Conservation (phyloP, 2,888 invertebrate species). For the Cordilura impudica region DNA sequence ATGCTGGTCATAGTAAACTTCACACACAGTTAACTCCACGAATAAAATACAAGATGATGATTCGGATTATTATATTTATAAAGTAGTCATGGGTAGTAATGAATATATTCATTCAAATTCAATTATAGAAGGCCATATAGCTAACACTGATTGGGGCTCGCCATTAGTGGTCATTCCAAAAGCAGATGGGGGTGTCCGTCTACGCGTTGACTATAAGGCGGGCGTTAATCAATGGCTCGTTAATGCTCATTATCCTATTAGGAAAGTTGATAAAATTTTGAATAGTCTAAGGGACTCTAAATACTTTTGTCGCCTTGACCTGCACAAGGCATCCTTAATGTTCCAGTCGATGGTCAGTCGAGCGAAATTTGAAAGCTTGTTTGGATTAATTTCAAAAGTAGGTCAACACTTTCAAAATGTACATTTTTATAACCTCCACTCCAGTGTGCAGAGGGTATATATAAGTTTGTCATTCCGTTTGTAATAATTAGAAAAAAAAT, state of each 20-base stretch:
- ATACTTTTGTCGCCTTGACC: too few species aligned
- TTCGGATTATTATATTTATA: background rate
- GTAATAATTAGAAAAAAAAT: too few species aligned
- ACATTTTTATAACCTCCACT: too few species aligned
- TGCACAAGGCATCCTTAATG: too few species aligned
- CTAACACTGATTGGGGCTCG: conserved; percentile 30
- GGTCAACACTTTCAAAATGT: too few species aligned
- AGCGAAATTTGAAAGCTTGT: too few species aligned
- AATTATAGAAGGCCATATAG: background rate
- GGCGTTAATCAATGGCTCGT: conserved; percentile 13
- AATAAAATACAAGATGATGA: background rate
- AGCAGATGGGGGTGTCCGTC: conserved; percentile 4
- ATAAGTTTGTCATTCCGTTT: too few species aligned
- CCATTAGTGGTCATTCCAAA: conserved; percentile 32
- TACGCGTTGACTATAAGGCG: conserved; percentile 29
- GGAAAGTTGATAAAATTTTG: background rate
- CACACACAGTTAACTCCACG: background rate
- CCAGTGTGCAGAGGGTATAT: too few species aligned
- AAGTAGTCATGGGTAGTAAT: background rate
- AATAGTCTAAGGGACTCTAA: too few species aligned
- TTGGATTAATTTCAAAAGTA: too few species aligned
- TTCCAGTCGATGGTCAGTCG: too few species aligned
- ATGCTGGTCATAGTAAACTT: conserved; percentile 1
- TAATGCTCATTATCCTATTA: conserved; percentile 11
- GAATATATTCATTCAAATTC: too few species aligned